Conservation (phyloP, 1,140 invertebrate genomes). For the Brachionus sp. region DNA sequence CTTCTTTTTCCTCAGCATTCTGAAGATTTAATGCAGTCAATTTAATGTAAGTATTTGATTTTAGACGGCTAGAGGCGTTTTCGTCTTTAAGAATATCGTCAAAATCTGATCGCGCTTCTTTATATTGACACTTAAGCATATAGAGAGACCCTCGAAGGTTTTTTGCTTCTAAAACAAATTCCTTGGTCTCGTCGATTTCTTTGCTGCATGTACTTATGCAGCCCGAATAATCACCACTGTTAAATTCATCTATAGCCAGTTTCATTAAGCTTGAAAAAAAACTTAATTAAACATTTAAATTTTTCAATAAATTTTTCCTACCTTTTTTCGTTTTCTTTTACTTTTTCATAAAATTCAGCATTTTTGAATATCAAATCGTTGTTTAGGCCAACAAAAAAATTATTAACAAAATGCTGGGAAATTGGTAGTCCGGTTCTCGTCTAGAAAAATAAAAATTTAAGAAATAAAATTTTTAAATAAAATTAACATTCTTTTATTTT, state of each 20-base stretch:
- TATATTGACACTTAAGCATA: slow-evolving; percentile 37
- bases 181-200: not conserved
- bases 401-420: slow-evolving; percentile 42
- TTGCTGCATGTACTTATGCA: slow-evolving; percentile 17
- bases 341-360: slow-evolving; percentile 40
- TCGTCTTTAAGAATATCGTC: slow-evolving; percentile 6
- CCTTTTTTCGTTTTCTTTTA: slow-evolving; percentile 12
- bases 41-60: slow-evolving; percentile 79
- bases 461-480: not conserved
- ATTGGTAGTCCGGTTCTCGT: slow-evolving; percentile 37
- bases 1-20: slow-evolving; percentile 68
- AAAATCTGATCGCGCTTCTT: slow-evolving; percentile 14
- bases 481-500: not conserved
- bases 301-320: not conserved
- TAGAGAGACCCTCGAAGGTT: slow-evolving; percentile 30
- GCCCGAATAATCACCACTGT: not conserved
- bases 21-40: slow-evolving; percentile 77
- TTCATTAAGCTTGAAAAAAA: not conserved
- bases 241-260: slow-evolving; percentile 26
- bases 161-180: slow-evolving; percentile 32
- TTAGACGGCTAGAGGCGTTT: not conserved
- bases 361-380: slow-evolving; percentile 37
- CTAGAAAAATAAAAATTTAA: too few species aligned
- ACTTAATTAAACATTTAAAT: not conserved
- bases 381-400: slow-evolving; percentile 44